Conservation (phyloP, 2,797 vertebrate species). For the Coregonus suidteri region DNA sequence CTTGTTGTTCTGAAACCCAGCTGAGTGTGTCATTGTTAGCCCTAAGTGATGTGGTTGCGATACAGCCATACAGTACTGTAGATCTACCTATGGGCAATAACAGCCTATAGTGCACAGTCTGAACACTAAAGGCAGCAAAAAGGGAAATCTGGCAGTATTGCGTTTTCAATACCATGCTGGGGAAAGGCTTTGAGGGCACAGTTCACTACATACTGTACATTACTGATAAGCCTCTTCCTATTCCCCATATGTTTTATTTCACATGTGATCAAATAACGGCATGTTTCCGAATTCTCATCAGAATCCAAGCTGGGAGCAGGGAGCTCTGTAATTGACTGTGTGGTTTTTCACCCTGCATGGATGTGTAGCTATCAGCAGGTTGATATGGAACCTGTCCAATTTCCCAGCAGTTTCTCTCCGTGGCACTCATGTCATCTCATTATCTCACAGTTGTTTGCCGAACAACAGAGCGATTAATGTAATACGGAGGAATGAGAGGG, state of each 20-base stretch:
- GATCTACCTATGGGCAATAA: not conserved
- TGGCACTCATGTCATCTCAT: not conserved
- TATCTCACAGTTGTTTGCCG: not conserved
- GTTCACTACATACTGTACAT: not conserved
- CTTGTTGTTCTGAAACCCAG: not conserved
- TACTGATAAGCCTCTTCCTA: not conserved
- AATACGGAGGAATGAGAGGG: not conserved
- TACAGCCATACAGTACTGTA: not conserved
- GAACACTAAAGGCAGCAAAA: not conserved
- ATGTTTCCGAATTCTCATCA: not conserved
- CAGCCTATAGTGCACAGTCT: not conserved
- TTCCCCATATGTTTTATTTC: not conserved
- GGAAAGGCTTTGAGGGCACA: not conserved
- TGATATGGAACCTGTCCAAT: conserved; percentile 21
- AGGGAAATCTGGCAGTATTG: not conserved
- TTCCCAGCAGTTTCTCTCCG: conserved; percentile 8
- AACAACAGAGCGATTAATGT: not conserved
- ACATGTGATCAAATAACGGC: not conserved
- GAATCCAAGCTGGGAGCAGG: not conserved
- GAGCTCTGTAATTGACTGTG: not conserved
- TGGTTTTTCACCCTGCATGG: conserved; percentile 7
- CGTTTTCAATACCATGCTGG: not conserved
- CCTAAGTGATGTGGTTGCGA: not conserved
- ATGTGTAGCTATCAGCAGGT: conserved; percentile 1
- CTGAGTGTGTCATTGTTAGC: not conserved